These are phyloP conservation scores for Conomelus anceps DNA, from an alignment of 2,888 invertebrate genomes.

Conservation along the genomic window DNA sequence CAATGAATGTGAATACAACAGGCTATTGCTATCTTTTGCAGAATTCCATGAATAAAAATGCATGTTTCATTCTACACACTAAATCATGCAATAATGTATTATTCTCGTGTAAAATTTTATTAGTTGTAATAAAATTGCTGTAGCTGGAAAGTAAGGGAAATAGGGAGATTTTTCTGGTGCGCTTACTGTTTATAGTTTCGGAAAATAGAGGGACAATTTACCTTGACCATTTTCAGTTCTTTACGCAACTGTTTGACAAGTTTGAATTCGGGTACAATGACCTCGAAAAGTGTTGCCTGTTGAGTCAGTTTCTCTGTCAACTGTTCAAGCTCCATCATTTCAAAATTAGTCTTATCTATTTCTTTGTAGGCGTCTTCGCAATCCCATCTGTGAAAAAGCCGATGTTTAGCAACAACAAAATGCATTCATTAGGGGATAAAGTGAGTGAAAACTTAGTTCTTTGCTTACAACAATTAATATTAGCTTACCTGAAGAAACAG, in stretches of 20 bases:
- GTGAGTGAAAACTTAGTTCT: too few relatives aligned
- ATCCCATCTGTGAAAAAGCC: constrained; percentile 56
- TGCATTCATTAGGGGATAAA: too few relatives aligned
- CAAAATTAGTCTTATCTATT: constrained; percentile 61
- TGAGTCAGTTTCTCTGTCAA: constrained; percentile 59
- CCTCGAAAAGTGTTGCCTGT: constrained; percentile 78
- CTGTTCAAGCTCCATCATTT: constrained; percentile 59
- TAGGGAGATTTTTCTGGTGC: neutral
- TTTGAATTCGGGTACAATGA: constrained; percentile 75
- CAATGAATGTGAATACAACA: too few relatives aligned
- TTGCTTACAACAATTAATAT: neutral
- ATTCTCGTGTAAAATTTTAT: too few relatives aligned
- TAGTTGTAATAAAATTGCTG: neutral
- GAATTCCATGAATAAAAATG: too few relatives aligned
- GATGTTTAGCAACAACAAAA: too few relatives aligned
- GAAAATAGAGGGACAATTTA: constrained; percentile 36
- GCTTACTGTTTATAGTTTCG: neutral
- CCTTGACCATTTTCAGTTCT: constrained; percentile 69
- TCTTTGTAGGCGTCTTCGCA: constrained; percentile 61
- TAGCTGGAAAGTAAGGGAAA: neutral
- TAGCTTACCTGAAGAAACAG: constrained; percentile 43
- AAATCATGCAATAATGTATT: too few relatives aligned
- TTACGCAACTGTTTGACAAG: constrained; percentile 65
- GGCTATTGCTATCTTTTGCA: too few relatives aligned
- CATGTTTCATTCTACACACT: too few relatives aligned